Conservation (phyloP, 2,113 vertebrate genomes). For the Myotis yumanensis region DNA sequence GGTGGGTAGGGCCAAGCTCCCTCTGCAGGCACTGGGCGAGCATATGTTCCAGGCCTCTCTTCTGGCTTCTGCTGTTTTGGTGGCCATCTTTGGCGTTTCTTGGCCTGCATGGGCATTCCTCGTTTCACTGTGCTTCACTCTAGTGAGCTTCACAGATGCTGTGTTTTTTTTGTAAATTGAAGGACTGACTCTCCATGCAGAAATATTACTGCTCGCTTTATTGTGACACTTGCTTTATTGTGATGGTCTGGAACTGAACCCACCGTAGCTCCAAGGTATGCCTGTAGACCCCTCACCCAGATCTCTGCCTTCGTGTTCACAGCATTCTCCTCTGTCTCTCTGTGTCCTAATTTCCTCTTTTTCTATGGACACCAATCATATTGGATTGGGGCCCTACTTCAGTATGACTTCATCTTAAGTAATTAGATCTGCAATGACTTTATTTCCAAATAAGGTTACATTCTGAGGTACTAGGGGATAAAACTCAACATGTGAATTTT, state of each 20-base stretch:
- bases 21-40: neutral
- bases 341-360: neutral
- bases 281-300: neutral
- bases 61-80: neutral
- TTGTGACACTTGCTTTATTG: neutral
- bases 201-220: neutral
- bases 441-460: neutral
- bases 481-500: neutral
- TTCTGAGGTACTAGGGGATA: neutral
- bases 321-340: neutral
- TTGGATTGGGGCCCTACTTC: neutral
- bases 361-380: neutral
- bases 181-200: neutral
- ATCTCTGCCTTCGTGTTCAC: neutral
- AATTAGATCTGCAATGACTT: neutral
- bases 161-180: neutral
- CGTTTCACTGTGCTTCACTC: neutral
- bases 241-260: neutral
- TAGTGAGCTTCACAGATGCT: neutral
- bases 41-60: neutral
- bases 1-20: neutral
- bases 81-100: neutral
- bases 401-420: neutral
- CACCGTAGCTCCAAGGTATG: neutral
- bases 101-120: neutral